These are phyloP conservation scores for Oscheius sp. DNA, from an alignment of 2,888 invertebrate species.

Conservation along the genomic window DNA sequence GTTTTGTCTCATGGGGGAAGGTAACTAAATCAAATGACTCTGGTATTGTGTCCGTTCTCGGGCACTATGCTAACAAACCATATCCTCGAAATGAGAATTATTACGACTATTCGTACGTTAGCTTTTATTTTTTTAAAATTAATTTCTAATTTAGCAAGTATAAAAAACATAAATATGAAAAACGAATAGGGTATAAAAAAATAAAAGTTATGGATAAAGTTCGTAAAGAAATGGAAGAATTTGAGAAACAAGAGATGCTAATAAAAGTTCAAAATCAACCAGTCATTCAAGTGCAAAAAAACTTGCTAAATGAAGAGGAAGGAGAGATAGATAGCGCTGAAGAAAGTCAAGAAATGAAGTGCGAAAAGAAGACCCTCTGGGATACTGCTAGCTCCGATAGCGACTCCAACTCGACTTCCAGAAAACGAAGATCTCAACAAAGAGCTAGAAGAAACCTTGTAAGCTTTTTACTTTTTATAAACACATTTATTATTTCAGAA, in stretches of 20 bases:
- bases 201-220: slow-evolving; percentile 30
- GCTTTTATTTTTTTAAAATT: background rate
- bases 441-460: background rate
- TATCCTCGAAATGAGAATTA: background rate
- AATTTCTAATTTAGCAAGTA: background rate
- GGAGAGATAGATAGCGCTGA: slow-evolving; percentile 4
- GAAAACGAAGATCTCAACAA: slow-evolving; percentile 21
- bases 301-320: too few relatives aligned
- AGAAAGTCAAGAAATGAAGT: too few relatives aligned
- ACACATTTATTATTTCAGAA: background rate
- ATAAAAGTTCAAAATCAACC: background rate
- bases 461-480: background rate
- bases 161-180: slow-evolving; percentile 29
- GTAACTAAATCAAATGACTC: background rate
- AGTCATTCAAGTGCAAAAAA: background rate
- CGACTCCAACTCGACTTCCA: slow-evolving; percentile 26
- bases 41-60: background rate
- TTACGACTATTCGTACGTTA: background rate
- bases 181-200: slow-evolving; percentile 35
- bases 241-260: slow-evolving; percentile 16
- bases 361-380: background rate
- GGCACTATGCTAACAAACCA: background rate
- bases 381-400: background rate
- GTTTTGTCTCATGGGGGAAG: slow-evolving; percentile 53
- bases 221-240: slow-evolving; percentile 29